Evolutionary conservation across 2,888 invertebrate genomes (phyloP).

Genomic region (Cantharis rustica): DNA sequence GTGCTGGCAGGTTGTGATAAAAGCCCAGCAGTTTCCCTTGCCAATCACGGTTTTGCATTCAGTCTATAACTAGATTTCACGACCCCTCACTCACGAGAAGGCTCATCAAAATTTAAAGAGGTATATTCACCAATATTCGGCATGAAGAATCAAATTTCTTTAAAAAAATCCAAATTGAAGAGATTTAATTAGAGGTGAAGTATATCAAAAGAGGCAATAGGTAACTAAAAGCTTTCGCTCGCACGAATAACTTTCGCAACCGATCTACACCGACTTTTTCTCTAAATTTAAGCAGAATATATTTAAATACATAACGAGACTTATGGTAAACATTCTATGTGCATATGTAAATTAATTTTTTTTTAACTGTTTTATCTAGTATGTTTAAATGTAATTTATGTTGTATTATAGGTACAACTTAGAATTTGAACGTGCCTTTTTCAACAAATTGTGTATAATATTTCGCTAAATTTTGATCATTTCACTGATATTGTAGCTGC

Average conservation of each 20-base stretch:
- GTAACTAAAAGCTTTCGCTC: conserved; percentile 24
- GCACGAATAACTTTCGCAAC: conserved; percentile 19
- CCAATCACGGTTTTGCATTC: conserved; percentile 50
- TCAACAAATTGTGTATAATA: background rate
- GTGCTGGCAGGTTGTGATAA: conserved; percentile 47
- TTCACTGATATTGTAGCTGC: background rate
- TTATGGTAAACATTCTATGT: conserved; percentile 2
- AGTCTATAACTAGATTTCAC: conserved; percentile 51
- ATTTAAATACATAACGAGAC: conserved; percentile 29
- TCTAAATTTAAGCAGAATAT: conserved; percentile 16
- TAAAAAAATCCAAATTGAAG: conserved; percentile 11
- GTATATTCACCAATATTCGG: conserved; percentile 22
- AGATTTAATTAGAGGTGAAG: conserved; percentile 22
- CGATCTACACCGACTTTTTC: conserved; percentile 19
- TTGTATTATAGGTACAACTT: background rate
- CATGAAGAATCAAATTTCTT: conserved; percentile 17
- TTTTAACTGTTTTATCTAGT: background rate
- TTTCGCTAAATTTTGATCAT: background rate
- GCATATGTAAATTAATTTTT: conserved; percentile 25
- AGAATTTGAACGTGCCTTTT: background rate
- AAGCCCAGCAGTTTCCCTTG: conserved; percentile 49
- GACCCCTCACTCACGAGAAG: conserved; percentile 28
- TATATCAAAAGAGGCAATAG: conserved; percentile 16
- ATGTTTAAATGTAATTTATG: background rate
- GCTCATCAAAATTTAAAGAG: conserved; percentile 32